Conservation (phyloP, 2,888 invertebrate genomes). For the Hermaeophaga mercurialis region DNA sequence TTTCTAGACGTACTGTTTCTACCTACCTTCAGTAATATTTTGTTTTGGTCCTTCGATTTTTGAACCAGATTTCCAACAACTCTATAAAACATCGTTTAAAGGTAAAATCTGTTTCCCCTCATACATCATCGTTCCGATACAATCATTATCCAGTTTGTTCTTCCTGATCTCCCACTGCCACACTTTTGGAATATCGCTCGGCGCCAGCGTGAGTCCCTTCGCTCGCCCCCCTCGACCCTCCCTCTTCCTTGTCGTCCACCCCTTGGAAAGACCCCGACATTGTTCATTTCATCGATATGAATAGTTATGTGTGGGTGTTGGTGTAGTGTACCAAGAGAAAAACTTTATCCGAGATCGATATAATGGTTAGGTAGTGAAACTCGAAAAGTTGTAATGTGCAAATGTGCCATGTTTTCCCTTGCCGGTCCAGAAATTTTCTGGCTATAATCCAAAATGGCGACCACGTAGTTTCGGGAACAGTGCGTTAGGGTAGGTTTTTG, state of each 20-base stretch:
- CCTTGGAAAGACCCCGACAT: conserved; percentile 24
- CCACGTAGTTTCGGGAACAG: conserved; percentile 6
- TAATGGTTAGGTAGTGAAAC: conserved; percentile 16
- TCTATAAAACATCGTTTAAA: no score
- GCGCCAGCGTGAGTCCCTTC: conserved; percentile 32
- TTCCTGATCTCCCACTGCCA: conserved; percentile 24
- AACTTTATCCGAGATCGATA: conserved; percentile 8
- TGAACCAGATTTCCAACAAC: no score
- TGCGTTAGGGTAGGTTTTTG: conserved; percentile 28
- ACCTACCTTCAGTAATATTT: no score
- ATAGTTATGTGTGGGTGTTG: conserved; percentile 17
- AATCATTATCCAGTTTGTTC: background rate
- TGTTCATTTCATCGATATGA: conserved; percentile 25
- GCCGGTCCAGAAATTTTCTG: background rate
- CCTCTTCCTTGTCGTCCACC: conserved; percentile 28
- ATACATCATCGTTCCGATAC: background rate
- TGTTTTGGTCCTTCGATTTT: no score
- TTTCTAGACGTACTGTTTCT: no score
- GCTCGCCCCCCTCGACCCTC: conserved; percentile 16
- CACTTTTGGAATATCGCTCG: conserved; percentile 25
- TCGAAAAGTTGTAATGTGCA: background rate
- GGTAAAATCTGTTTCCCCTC: no score
- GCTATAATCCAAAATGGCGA: conserved; percentile 24
- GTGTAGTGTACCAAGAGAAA: conserved; percentile 15
- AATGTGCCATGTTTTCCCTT: conserved; percentile 1